Percentiles rank a stretch among this genome's conserved stretches.
phyloP scores from a whole-genome alignment of 2,888 invertebrate species.

The Lacanobia oleracea region DNA sequence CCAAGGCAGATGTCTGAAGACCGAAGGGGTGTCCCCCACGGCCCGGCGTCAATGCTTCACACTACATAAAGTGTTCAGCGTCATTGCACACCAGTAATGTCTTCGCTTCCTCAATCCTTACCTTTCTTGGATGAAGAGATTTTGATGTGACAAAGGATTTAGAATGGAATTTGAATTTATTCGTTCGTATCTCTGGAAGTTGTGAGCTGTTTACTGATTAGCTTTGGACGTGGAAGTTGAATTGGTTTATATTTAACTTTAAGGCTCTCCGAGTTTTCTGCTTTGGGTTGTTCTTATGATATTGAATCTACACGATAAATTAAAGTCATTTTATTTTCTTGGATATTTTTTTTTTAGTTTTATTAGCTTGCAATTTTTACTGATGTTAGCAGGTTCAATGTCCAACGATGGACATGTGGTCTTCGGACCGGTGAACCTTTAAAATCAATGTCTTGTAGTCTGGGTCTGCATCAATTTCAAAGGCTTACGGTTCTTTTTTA shows the following conservation, averaged over 20 bases:
- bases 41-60: constrained; percentile 82
- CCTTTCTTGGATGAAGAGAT: constrained; percentile 66
- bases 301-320: neutral
- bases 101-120: constrained; percentile 68
- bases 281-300: neutral
- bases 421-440: too few species aligned
- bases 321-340: neutral
- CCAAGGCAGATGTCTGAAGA: constrained; percentile 70
- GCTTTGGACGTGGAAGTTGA: constrained; percentile 8
- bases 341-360: neutral
- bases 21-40: constrained; percentile 74
- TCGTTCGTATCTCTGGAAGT: constrained; percentile 43
- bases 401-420: too few species aligned
- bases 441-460: neutral
- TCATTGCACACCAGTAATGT: constrained; percentile 82
- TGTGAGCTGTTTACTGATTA: constrained; percentile 43
- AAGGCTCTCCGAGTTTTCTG: neutral
- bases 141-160: constrained; percentile 65
- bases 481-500: neutral
- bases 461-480: neutral
- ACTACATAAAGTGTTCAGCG: constrained; percentile 86
- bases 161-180: constrained; percentile 61
- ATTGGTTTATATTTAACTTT: neutral
- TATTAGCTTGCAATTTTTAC: neutral
- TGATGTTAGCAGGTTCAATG: neutral